Percentiles rank a stretch among this genome's conserved stretches.
These are phyloP conservation scores for Crocodylus rhombifer DNA, from an alignment of 2,797 vertebrate genomes.

Conservation along the genomic window DNA sequence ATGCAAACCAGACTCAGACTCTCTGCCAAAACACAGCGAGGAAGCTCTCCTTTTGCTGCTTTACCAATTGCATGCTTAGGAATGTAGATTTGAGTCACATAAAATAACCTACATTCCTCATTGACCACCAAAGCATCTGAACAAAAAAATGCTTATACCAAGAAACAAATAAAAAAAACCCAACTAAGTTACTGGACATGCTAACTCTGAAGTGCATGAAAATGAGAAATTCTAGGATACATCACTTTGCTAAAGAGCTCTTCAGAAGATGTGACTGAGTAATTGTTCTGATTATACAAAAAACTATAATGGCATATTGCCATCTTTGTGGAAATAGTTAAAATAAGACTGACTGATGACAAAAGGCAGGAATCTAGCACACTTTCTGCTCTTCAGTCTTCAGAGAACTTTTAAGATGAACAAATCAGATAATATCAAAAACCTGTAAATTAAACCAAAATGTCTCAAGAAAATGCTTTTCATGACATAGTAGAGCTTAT, in stretches of 20 bases:
- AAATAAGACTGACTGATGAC: conserved; percentile 44
- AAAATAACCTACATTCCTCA: neutral
- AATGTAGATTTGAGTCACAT: neutral
- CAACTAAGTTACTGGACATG: neutral
- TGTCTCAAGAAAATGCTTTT: neutral
- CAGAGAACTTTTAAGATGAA: conserved; percentile 11
- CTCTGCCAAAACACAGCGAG: neutral
- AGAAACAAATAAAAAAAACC: conserved; percentile 1
- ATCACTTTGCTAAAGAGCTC: neutral
- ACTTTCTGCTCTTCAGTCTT: neutral
- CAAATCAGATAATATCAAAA: conserved; percentile 25
- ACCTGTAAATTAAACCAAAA: neutral
- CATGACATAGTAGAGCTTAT: conserved; percentile 19
- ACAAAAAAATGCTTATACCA: conserved; percentile 1
- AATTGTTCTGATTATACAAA: neutral
- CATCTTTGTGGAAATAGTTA: conserved; percentile 56
- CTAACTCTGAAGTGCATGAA: neutral
- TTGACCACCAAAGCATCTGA: neutral
- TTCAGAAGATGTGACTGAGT: conserved; percentile 30
- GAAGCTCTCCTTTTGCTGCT: neutral
- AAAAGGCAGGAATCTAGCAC: conserved; percentile 45
- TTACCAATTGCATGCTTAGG: neutral
- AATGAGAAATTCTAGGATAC: conserved; percentile 22
- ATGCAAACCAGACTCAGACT: neutral
- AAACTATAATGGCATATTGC: conserved; percentile 25